Base-by-base conservation (phyloP, 2,113 vertebrate genomes). In the Dromiciops gliroides region DNA sequence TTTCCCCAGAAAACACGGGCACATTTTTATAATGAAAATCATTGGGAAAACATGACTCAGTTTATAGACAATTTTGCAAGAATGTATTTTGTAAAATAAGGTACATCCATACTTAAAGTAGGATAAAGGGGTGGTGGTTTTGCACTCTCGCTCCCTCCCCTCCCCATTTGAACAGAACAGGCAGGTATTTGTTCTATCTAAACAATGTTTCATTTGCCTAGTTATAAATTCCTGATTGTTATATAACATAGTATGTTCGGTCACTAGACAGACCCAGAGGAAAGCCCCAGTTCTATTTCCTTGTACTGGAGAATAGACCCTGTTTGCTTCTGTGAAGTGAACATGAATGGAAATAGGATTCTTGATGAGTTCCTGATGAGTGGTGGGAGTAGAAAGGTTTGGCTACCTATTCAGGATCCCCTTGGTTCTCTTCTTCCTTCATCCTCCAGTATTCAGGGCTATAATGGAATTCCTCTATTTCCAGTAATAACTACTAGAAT, bases 11-110 rank as follows among this genome's bases (percentile, higher is more conserved):
- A 93, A 75, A 91, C 25, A 83, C 50, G 92, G 52, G 89, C 23
- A 51, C 52, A 90, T 49, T 89, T 89, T 89, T 92, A 4, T 56
- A 92, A 4, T 92, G 51, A 51, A 93, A 94, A 93, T 94, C 10
- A 67, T 0, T 91, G 75, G 48, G 50, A 89, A 96, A 56, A 91
- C 53, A 51, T 9, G 6, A 12, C 93, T 94, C 94, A 53, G 31
- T 93, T 94, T 94, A 92, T 31, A 95, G 91, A 16, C 37, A 91
- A 8, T 51, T 96, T 97, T 95, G 83, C 88, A 92, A 92, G 8
- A 50, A 60, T 50, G 92, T 92, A 50, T 89, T 91, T 83, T 83
- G 7, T n/a, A 83, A 44, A 83, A 83, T 83, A 83, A 83, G 6
- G 14, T 83, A 44, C 19, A 44, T 83, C 67, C 67, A 83, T 83